phyloP scores from a whole-genome alignment of 2,113 vertebrate species.

The Nansenia antarctica region DNA sequence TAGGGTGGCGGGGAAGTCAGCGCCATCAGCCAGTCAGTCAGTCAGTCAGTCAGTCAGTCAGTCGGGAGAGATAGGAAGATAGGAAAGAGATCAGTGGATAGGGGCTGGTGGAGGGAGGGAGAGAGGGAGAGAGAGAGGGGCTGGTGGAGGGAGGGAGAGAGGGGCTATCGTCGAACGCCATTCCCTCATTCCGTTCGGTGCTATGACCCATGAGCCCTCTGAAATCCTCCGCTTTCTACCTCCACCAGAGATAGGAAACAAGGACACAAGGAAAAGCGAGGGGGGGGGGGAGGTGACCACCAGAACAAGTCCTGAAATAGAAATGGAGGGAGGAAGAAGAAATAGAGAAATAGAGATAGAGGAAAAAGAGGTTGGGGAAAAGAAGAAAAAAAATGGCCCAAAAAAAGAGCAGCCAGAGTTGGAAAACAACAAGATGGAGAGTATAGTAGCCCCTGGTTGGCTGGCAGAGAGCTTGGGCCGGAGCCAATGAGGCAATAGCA shows the following conservation, averaged over 20 bases:
- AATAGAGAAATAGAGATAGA: too few species aligned
- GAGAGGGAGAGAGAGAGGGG: conserved; percentile 8
- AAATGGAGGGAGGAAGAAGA: conserved; percentile 26
- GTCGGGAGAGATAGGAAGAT: not conserved
- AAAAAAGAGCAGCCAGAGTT: conserved; percentile 21
- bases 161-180: too few species aligned
- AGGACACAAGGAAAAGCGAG: too few species aligned
- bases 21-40: too few species aligned
- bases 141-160: conserved; percentile 40
- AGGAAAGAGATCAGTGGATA: not conserved
- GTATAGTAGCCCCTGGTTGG: conserved; percentile 40
- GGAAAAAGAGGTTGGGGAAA: not conserved
- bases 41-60: too few species aligned
- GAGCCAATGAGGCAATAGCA: too few species aligned
- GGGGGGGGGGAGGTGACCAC: too few species aligned
- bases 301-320: too few species aligned
- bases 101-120: not conserved
- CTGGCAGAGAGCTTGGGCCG: conserved; percentile 22
- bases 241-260: too few species aligned
- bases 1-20: not conserved
- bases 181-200: too few species aligned
- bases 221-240: too few species aligned
- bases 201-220: too few species aligned
- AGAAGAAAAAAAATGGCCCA: not conserved
- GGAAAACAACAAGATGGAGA: conserved; percentile 60